Percentiles rank a stretch among this genome's conserved stretches.
Conservation (phyloP, 2,797 vertebrate species). For the Periophthalmus magnuspinnatus region DNA sequence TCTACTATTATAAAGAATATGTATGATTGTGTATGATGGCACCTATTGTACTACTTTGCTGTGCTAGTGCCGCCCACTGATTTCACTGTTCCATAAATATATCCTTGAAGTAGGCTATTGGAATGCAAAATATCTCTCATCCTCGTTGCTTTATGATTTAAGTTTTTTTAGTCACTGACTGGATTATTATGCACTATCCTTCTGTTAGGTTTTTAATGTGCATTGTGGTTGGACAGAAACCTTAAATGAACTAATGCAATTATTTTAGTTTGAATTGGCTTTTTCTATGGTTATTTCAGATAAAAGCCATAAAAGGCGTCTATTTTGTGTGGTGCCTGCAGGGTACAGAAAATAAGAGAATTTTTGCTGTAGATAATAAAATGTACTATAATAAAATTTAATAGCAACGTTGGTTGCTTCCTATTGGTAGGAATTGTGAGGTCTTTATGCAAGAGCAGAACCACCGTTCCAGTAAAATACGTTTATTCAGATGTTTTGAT, state of each 20-base stretch:
- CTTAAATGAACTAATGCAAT: constrained; percentile 58
- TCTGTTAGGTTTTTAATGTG: constrained; percentile 26
- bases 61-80: background rate
- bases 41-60: constrained; percentile 9
- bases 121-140: background rate
- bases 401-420: constrained; percentile 52
- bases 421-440: constrained; percentile 42
- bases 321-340: constrained; percentile 35
- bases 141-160: background rate
- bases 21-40: constrained; percentile 8
- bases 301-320: constrained; percentile 25
- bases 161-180: background rate
- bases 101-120: background rate
- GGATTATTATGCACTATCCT: too few relatives aligned
- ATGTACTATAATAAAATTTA: constrained; percentile 39
- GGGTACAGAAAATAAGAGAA: background rate
- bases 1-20: constrained; percentile 31
- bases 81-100: background rate
- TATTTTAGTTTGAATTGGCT: constrained; percentile 48
- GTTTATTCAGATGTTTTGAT: background rate
- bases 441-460: background rate
- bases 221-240: constrained; percentile 43
- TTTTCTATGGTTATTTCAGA: constrained; percentile 30
- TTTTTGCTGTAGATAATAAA: constrained; percentile 53
- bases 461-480: too few relatives aligned